Evolutionary conservation across 2,797 vertebrate genomes (phyloP), one percentile per base, ranked within the genome.

Genomic region (Paguma larvata): DNA sequence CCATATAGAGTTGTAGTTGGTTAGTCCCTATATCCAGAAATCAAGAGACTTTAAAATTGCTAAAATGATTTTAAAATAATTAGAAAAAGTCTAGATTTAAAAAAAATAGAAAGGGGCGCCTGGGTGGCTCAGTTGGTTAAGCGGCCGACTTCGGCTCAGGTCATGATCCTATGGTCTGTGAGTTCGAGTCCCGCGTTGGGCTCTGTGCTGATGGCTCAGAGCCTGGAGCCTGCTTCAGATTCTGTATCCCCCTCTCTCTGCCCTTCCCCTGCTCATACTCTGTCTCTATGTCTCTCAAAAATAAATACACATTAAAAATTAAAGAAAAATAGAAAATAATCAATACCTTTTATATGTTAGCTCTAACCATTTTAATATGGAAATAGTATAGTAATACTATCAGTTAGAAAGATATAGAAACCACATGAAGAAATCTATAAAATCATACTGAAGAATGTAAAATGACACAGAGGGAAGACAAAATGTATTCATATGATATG

Each of bases 11-110:
- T 85, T 41, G 48, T 75, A 94, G 18, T 65, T 85, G 16, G 5
- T 89, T 63, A 53, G 25, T 78, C 44, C 30, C 27, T 85, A 38
- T 82, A 92, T 70, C 46, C 48, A 63, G 75, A 95, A 67, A 85
- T 62, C 23, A 85, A 89, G 21, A 80, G 27, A 75, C 16, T 65
- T 48, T 79, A 73, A 89, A 85, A 80, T 2, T 51, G 9, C 12
- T 89, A 75, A 96, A 62, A 27, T 84, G 65, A 84, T 56, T 78
- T 56, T 79, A 85, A 80, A 95, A 82, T 85, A 68, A 62, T 62
- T 73, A 14, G 1, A 14, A 51, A 96, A 75, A 48, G 1, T 18
- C 16, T 79, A 11, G 6, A 46, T 70, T 70, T 41, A 25, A 63
- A 78, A 30, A 6, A 48, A 73, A 78, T 46, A 84, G 7, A 67